Conservation (phyloP, 2,888 invertebrate species). For the Gasteruption jaculator region DNA sequence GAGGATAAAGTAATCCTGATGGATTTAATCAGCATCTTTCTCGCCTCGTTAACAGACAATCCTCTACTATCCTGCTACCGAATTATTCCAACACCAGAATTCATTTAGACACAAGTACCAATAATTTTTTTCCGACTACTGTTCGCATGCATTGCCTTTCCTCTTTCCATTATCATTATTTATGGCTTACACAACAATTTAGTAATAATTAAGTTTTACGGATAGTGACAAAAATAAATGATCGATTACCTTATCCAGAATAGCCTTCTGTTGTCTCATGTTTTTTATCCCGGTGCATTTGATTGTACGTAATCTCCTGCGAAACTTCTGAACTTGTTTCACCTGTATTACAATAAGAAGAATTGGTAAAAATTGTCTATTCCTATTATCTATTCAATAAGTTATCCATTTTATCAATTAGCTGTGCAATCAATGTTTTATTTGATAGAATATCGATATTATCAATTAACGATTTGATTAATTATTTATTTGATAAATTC, state of each 20-base stretch:
- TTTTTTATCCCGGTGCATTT: slow-evolving; percentile 55
- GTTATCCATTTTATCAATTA: too few relatives aligned
- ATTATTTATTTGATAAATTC: too few relatives aligned
- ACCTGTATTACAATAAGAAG: slow-evolving; percentile 46
- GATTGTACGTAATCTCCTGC: slow-evolving; percentile 55
- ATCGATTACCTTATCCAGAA: slow-evolving; percentile 22
- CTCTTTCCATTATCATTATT: not conserved
- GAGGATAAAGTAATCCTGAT: slow-evolving; percentile 40
- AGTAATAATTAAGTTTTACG: too few relatives aligned
- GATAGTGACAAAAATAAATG: too few relatives aligned
- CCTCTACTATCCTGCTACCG: slow-evolving; percentile 39
- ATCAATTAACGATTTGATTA: too few relatives aligned
- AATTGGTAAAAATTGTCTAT: too few relatives aligned
- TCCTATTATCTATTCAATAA: too few relatives aligned
- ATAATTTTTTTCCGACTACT: slow-evolving; percentile 17
- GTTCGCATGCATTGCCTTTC: slow-evolving; percentile 4
- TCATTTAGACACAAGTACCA: too few relatives aligned
- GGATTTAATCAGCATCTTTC: slow-evolving; percentile 37
- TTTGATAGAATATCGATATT: too few relatives aligned
- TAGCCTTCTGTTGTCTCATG: slow-evolving; percentile 35
- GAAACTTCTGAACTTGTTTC: slow-evolving; percentile 54
- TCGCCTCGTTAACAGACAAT: slow-evolving; percentile 33
- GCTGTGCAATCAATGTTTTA: too few relatives aligned
- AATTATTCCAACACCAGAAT: slow-evolving; percentile 18
- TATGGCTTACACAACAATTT: too few relatives aligned